These are phyloP conservation scores for Parthenolecanium corni DNA, from an alignment of 2,888 invertebrate genomes.

Conservation along the genomic window DNA sequence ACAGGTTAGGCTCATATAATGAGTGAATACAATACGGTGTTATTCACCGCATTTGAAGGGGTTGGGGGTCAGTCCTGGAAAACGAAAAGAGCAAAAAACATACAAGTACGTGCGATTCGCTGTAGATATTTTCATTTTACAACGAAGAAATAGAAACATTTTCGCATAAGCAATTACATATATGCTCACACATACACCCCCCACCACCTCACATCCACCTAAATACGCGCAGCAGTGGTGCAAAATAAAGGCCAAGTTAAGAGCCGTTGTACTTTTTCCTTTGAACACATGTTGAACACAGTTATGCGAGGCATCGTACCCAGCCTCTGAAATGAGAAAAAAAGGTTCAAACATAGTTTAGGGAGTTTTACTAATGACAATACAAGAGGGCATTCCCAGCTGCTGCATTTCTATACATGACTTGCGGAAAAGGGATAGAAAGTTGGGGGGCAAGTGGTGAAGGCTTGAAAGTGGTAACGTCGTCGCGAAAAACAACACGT, in stretches of 20 bases:
- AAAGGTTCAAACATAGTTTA: constrained; percentile 18
- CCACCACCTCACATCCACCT: background rate
- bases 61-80: too few species aligned
- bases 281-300: constrained; percentile 21
- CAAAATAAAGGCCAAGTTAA: background rate
- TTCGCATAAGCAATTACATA: constrained; percentile 8
- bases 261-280: constrained; percentile 9
- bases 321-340: background rate
- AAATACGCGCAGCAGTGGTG: background rate
- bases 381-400: constrained; percentile 23
- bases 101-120: background rate
- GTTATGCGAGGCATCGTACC: background rate
- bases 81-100: background rate
- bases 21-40: background rate
- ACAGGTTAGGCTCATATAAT: background rate
- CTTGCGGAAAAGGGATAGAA: background rate
- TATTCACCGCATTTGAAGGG: too few species aligned
- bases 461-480: background rate
- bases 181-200: background rate
- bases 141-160: constrained; percentile 23
- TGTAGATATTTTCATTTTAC: background rate
- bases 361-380: constrained; percentile 26
- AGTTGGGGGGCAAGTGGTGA: background rate
- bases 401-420: constrained; percentile 6
- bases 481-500: constrained; percentile 18